phyloP scores from a whole-genome alignment of 23 tunicate genomes.

The Clavelina lepadiformis region DNA sequence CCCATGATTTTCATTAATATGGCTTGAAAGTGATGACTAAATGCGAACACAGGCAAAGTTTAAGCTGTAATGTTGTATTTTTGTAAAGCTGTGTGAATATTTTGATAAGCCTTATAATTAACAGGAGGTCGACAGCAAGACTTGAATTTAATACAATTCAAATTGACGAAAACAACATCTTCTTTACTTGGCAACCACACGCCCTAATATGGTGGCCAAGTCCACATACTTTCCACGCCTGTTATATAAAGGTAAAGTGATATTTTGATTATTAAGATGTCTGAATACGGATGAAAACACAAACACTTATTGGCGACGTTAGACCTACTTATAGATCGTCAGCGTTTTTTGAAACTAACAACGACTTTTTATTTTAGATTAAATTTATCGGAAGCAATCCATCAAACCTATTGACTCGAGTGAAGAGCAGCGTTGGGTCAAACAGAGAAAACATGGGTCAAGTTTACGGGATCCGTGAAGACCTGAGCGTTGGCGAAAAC shows the following conservation, averaged over 20 bases:
- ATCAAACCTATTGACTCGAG: neutral
- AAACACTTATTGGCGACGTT: too few species aligned
- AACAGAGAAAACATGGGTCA: slow-evolving; percentile 13
- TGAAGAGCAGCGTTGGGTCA: slow-evolving; percentile 24
- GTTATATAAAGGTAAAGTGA: slow-evolving; percentile 41
- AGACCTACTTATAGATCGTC: too few species aligned
- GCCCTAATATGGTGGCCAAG: slow-evolving; percentile 75
- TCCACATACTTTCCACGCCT: slow-evolving; percentile 35
- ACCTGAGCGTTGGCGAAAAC: slow-evolving; percentile 9
- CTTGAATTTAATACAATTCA: slow-evolving; percentile 60
- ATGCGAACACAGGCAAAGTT: neutral
- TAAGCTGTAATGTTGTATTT: neutral
- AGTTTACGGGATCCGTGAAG: slow-evolving; percentile 68
- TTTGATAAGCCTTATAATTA: too few species aligned
- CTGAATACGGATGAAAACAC: neutral
- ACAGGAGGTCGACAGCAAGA: slow-evolving; percentile 19
- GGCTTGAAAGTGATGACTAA: neutral
- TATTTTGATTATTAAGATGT: neutral
- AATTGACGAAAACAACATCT: slow-evolving; percentile 71
- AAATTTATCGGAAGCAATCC: slow-evolving; percentile 17
- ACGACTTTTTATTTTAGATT: slow-evolving; percentile 37
- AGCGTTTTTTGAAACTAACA: neutral
- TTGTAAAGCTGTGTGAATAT: too few species aligned
- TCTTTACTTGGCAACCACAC: slow-evolving; percentile 56
- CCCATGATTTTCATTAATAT: neutral